These are phyloP conservation scores for Phalanger gymnotis DNA, from an alignment of 2,797 vertebrate genomes.

Conservation along the genomic window DNA sequence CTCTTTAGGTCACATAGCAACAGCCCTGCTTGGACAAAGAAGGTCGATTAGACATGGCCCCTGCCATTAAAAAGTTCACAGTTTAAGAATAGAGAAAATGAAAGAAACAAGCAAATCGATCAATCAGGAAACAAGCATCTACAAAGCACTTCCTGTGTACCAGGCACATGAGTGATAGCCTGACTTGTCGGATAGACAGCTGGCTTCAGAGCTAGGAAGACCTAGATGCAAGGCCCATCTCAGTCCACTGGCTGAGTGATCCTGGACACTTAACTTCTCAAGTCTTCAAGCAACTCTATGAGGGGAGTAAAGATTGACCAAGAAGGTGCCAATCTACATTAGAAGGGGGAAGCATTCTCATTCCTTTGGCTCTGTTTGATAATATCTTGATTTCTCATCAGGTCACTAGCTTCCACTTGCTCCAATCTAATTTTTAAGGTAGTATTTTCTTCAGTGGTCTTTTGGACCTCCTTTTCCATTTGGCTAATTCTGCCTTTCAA, in stretches of 20 bases:
- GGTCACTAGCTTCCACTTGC: no score
- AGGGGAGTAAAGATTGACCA: not conserved
- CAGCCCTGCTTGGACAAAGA: not conserved
- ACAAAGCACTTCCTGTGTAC: not conserved
- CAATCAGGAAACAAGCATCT: not conserved
- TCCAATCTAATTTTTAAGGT: no score
- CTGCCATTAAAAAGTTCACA: not conserved
- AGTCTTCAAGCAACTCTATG: not conserved
- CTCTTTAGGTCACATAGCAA: not conserved
- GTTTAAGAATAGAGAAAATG: not conserved
- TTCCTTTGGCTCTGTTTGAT: no score
- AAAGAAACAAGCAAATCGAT: not conserved
- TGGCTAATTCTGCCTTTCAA: no score
- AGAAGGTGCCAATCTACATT: not conserved
- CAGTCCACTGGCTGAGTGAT: not conserved
- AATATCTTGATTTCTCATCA: no score
- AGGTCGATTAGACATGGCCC: not conserved
- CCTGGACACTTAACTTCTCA: not conserved
- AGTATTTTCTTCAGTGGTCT: no score
- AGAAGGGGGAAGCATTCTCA: not conserved
- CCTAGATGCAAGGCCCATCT: not conserved
- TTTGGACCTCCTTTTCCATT: no score
- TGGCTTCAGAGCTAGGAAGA: not conserved
- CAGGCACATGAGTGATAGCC: not conserved
- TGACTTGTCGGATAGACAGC: not conserved